A percentile compares a stretch with the other conserved stretches of the same genome.
phyloP scores from a whole-genome alignment of 30 jellyfish, hydroid and myxozoan genomes.

The Turritopsis dohrnii region DNA sequence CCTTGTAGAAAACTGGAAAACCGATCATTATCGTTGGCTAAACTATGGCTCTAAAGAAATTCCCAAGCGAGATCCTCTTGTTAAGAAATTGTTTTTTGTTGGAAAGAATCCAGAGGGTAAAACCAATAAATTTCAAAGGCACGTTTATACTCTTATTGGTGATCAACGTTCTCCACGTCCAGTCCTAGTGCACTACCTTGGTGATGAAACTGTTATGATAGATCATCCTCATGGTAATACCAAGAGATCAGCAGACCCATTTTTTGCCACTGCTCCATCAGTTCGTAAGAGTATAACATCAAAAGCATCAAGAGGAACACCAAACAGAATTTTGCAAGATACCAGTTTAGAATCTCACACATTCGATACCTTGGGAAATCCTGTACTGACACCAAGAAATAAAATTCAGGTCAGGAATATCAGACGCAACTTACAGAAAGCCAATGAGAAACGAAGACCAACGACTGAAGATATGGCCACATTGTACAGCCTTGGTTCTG shows the following conservation, averaged over 20 bases:
- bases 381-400: slow-evolving; percentile 78
- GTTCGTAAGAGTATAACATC: slow-evolving; percentile 67
- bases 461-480: slow-evolving; percentile 38
- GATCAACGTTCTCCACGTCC: slow-evolving; percentile 87
- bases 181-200: slow-evolving; percentile 75
- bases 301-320: slow-evolving; percentile 42
- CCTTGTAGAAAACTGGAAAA: slow-evolving; percentile 73
- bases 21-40: slow-evolving; percentile 90
- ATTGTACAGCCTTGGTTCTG: slow-evolving; percentile 35
- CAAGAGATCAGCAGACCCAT: slow-evolving; percentile 55
- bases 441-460: slow-evolving; percentile 29
- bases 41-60: slow-evolving; percentile 91
- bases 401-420: slow-evolving; percentile 81
- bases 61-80: slow-evolving; percentile 87
- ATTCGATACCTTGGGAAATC: slow-evolving; percentile 34
- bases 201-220: slow-evolving; percentile 67
- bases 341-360: slow-evolving; percentile 6
- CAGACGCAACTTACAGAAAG: slow-evolving; percentile 48
- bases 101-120: slow-evolving; percentile 86
- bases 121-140: slow-evolving; percentile 83
- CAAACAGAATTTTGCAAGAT: slow-evolving; percentile 21
- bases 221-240: slow-evolving; percentile 94
- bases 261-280: slow-evolving; percentile 82
- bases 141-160: slow-evolving; percentile 75
- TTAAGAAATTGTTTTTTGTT: slow-evolving; percentile 63